phyloP scores from a whole-genome alignment of 2,797 vertebrate species.

The Telmatherina bonti region DNA sequence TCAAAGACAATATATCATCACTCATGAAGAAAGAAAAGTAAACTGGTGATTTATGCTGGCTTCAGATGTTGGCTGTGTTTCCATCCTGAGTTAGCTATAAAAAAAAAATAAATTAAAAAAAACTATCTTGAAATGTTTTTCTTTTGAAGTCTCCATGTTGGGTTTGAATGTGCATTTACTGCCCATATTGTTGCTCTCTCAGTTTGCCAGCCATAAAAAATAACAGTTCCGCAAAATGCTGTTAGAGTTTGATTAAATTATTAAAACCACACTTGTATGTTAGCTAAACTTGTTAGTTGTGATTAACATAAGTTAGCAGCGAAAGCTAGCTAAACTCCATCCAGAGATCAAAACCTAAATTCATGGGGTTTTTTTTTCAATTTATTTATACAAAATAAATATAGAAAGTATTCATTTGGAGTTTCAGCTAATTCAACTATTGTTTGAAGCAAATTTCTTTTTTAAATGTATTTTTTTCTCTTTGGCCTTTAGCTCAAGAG shows the following conservation, averaged over 20 bases:
- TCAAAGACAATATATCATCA: background rate
- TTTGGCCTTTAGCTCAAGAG: background rate
- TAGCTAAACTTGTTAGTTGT: background rate
- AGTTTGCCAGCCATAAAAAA: background rate
- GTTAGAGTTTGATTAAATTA: background rate
- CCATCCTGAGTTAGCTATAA: constrained; percentile 26
- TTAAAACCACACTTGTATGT: background rate
- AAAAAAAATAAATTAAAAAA: no score
- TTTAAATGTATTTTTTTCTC: constrained; percentile 4
- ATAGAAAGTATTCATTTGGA: background rate
- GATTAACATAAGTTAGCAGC: background rate
- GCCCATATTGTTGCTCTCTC: background rate
- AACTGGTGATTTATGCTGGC: background rate
- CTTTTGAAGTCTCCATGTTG: background rate
- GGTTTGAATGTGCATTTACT: background rate
- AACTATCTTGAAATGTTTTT: background rate
- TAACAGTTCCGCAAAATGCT: background rate
- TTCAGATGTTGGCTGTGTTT: constrained; percentile 31
- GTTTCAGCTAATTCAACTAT: background rate
- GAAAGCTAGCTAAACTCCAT: background rate
- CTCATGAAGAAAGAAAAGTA: background rate
- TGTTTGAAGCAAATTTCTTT: constrained; percentile 3
- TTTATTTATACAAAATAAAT: background rate
- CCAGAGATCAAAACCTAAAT: background rate
- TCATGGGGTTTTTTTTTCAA: no score